Evolutionary conservation across 2,113 vertebrate species (phyloP).

Genomic region (Carassius auratus): DNA sequence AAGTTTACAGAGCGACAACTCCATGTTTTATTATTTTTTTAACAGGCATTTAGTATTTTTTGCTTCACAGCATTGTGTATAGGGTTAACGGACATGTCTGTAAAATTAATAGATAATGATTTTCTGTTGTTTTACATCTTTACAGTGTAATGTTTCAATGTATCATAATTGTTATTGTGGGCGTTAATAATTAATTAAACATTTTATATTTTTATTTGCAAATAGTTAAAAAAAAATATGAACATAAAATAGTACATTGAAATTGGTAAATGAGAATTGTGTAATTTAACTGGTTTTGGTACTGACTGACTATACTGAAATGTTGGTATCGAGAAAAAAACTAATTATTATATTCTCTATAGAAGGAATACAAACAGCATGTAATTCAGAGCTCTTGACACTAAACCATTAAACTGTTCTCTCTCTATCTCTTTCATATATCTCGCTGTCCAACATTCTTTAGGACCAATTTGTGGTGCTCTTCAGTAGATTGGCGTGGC

Average conservation of each 20-base stretch:
- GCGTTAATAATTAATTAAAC: neutral
- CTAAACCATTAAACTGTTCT: slow-evolving; percentile 24
- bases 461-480: slow-evolving; percentile 25
- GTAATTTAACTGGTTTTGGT: neutral
- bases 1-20: neutral
- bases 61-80: no score
- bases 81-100: no score
- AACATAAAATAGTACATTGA: neutral
- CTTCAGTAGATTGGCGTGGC: slow-evolving; percentile 26
- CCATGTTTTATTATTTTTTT: neutral
- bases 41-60: no score
- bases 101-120: no score
- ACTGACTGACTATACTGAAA: no score
- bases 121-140: no score
- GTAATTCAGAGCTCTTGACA: slow-evolving; percentile 12
- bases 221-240: neutral
- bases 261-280: neutral
- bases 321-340: neutral
- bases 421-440: slow-evolving; percentile 1
- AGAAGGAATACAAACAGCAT: neutral
- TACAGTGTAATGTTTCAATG: no score
- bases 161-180: neutral
- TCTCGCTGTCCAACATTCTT: slow-evolving; percentile 21
- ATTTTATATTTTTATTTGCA: neutral
- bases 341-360: neutral